Evolutionary conservation across 2,888 invertebrate genomes (phyloP), one percentile per base, ranked within the genome.

Genomic region (Drosophila paranaensis): DNA sequence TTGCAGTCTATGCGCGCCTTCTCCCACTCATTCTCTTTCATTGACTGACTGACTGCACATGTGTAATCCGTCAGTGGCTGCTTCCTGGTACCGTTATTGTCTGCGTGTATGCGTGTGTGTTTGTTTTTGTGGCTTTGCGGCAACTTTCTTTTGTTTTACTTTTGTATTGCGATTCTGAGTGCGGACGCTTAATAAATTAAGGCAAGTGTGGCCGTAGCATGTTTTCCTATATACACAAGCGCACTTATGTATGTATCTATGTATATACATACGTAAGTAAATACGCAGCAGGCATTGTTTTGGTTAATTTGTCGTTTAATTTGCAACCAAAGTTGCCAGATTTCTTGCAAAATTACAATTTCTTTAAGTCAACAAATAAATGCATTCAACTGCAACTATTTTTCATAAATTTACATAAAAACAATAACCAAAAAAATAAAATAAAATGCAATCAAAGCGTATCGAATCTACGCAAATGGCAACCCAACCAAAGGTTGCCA

Each of bases 61-160:
- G 60, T 60, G 58, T 43, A 60, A 56, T 60, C 60, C 65, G 60
- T 54, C 51, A 54, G 51, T 68, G 16, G 50, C 16, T 70, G 75
- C 82, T 82, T 82, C 82, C 82, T 82, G 82, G 69, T 81, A 60
- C 62, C 71, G 46, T 48, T 66, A 55, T 60, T 60, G 39, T 46
- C 35, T 40, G n/a, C 27, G 5, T 30, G 11, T 0, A 14, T 27
- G 64, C 53, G 69, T 60, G 67, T 42, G 16, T 42, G 6, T 45
- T 10, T 58, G 35, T 60, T 37, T 37, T 25, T 46, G 46, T 46
- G 37, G 42, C 37, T 67, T 42, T 56, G 33, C 27, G 39, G 75
- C 79, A 80, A 87, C 88, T 87, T 81, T 81, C 87, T 75, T 78
- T 83, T 83, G 78, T 68, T 66, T 62, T 62, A 51, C 50, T 46